Evolutionary conservation across 1,140 invertebrate species (phyloP).

Genomic region (Lordiphosa clarofinis): DNA sequence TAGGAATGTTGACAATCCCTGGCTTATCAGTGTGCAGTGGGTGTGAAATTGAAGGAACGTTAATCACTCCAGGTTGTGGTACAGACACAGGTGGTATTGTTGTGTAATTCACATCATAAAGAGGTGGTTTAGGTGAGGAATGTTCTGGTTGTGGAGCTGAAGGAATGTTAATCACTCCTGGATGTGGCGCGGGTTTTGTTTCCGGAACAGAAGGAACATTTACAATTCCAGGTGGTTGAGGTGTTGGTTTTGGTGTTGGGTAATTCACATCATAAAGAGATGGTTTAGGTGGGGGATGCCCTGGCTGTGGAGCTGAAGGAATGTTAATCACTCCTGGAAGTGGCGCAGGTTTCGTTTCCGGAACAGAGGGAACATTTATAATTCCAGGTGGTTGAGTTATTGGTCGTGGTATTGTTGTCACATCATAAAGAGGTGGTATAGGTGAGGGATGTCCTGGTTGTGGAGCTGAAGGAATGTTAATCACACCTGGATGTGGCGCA

Average conservation of each 20-base stretch:
- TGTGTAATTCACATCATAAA: slow-evolving; percentile 9
- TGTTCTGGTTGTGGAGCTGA: not conserved
- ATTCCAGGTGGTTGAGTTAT: slow-evolving; percentile 83
- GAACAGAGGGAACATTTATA: slow-evolving; percentile 79
- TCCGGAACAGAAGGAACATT: slow-evolving; percentile 32
- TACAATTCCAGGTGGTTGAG: slow-evolving; percentile 11
- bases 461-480: slow-evolving; percentile 45
- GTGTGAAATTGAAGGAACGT: slow-evolving; percentile 20
- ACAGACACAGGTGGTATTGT: too few species aligned
- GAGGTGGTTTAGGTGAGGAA: not conserved
- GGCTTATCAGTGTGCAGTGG: not conserved
- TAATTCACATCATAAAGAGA: slow-evolving; percentile 48
- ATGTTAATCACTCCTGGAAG: slow-evolving; percentile 24
- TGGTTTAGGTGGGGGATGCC: slow-evolving; percentile 9
- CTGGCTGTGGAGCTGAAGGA: slow-evolving; percentile 16
- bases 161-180: slow-evolving; percentile 38
- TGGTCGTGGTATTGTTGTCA: slow-evolving; percentile 40
- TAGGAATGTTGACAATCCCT: slow-evolving; percentile 22
- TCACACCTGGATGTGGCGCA: slow-evolving; percentile 24
- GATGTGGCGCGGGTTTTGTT: slow-evolving; percentile 10
- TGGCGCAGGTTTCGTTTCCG: slow-evolving; percentile 12
- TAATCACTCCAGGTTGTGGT: slow-evolving; percentile 18
- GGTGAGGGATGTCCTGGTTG: slow-evolving; percentile 27
- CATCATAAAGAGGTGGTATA: slow-evolving; percentile 6
- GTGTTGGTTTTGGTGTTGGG: slow-evolving; percentile 9